phyloP scores from a whole-genome alignment of 2,888 invertebrate genomes.

The Tenthredo distinguenda region DNA sequence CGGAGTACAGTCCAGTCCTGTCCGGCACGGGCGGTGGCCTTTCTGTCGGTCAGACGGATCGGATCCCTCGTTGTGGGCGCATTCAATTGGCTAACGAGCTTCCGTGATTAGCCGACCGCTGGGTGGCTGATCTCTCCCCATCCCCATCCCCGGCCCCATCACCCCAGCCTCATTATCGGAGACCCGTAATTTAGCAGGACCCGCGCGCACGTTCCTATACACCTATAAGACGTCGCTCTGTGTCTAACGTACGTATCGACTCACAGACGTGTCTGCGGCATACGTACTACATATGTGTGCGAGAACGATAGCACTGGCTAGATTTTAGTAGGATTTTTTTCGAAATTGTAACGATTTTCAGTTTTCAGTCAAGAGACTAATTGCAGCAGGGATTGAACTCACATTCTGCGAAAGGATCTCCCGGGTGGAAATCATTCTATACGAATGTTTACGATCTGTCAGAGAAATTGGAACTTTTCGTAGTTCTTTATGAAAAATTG shows the following conservation, averaged over 20 bases:
- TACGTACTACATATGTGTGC: neutral
- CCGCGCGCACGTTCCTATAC: conserved; percentile 21
- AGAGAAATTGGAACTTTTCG: too few species aligned
- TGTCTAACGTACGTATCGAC: neutral
- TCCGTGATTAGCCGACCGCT: conserved; percentile 71
- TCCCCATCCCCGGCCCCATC: conserved; percentile 46
- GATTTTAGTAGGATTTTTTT: neutral
- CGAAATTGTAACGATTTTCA: too few species aligned
- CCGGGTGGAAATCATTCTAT: too few species aligned
- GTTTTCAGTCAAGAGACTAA: too few species aligned
- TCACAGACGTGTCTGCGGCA: neutral
- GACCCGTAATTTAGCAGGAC: conserved; percentile 48
- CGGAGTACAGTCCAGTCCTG: neutral
- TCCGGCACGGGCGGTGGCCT: conserved; percentile 31
- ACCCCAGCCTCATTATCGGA: conserved; percentile 51
- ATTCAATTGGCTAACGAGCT: conserved; percentile 72
- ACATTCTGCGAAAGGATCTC: too few species aligned
- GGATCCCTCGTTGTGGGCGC: conserved; percentile 50
- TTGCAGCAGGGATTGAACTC: too few species aligned
- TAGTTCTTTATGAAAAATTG: too few species aligned
- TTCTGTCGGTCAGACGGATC: conserved; percentile 27
- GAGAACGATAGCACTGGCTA: neutral
- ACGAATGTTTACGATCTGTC: too few species aligned
- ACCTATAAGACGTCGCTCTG: neutral
- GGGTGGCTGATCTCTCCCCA: conserved; percentile 54